Percentiles rank a stretch among this genome's conserved stretches.
Evolutionary conservation across 1,140 invertebrate species (phyloP).

Genomic region (Aphaenogaster floridana): DNA sequence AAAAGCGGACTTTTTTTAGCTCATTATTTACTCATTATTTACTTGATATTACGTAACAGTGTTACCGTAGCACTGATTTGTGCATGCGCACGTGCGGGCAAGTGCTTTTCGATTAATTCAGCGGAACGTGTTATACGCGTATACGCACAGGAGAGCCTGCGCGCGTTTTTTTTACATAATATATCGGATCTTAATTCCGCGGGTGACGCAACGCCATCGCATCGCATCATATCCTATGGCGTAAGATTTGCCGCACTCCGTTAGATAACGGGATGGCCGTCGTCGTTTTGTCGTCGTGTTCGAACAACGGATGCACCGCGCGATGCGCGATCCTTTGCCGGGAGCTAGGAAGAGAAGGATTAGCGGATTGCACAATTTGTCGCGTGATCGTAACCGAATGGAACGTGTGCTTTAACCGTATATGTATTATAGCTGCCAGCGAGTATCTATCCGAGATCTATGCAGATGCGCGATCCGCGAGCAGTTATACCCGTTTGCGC

Average conservation of each 20-base stretch:
- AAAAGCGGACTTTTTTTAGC: background rate
- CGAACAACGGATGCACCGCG: slow-evolving; percentile 29
- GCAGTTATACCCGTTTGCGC: background rate
- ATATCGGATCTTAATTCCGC: slow-evolving; percentile 48
- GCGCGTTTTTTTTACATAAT: slow-evolving; percentile 43
- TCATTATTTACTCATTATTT: background rate
- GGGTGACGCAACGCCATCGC: slow-evolving; percentile 26
- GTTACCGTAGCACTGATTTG: background rate
- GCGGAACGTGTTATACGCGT: slow-evolving; percentile 25
- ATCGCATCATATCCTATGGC: slow-evolving; percentile 8
- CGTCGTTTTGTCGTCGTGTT: slow-evolving; percentile 25
- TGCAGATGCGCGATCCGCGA: slow-evolving; percentile 5
- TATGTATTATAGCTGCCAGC: slow-evolving; percentile 21
- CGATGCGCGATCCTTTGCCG: background rate
- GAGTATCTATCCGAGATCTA: slow-evolving; percentile 57
- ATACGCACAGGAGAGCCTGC: background rate
- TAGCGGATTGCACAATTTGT: slow-evolving; percentile 71
- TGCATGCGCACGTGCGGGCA: too few species aligned
- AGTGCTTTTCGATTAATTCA: slow-evolving; percentile 33
- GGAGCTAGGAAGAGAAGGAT: slow-evolving; percentile 25
- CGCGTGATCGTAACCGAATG: slow-evolving; percentile 67
- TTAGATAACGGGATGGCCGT: slow-evolving; percentile 62
- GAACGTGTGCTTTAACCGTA: slow-evolving; percentile 51
- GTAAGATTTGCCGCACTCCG: slow-evolving; percentile 11
- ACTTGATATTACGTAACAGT: background rate